Evolutionary conservation across 2,113 vertebrate species (phyloP).

Genomic region (Bos javanicus): DNA sequence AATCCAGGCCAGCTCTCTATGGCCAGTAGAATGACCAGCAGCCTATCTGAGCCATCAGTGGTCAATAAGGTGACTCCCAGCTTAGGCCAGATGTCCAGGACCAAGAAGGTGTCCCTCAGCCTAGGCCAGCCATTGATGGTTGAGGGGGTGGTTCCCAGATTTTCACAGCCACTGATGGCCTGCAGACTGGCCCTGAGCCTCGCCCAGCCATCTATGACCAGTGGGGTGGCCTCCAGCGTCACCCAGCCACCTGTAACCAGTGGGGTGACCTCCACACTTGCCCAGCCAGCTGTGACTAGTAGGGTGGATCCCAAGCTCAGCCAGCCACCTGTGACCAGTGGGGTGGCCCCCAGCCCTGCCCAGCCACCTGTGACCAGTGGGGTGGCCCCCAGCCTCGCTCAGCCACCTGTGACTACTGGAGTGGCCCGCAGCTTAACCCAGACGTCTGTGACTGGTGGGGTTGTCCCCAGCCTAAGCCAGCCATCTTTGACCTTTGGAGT

Average conservation of each 20-base stretch:
- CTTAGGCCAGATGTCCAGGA: not conserved
- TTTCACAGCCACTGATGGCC: rapidly evolving
- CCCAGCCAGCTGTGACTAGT: not conserved
- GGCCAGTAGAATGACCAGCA: not conserved
- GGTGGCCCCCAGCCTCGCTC: not conserved
- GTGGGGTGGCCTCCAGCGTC: too few species aligned
- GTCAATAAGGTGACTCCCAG: not conserved
- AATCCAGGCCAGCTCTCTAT: too few species aligned
- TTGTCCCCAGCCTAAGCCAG: too few species aligned
- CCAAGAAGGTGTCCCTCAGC: not conserved
- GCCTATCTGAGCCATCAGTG: not conserved
- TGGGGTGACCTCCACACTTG: rapidly evolving
- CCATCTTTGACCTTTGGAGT: rapidly evolving
- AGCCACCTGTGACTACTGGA: not conserved
- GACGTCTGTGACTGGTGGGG: too few species aligned
- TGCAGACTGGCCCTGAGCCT: not conserved
- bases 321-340: not conserved
- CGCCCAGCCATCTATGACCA: not conserved
- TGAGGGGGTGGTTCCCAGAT: not conserved
- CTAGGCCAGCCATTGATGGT: not conserved
- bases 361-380: not conserved
- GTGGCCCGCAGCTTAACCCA: too few species aligned
- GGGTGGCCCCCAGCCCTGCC: rapidly evolving
- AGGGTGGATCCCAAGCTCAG: rapidly evolving
- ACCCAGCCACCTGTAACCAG: not conserved